Evolutionary conservation across 92 coral and sea anemone genomes (phyloP), one percentile per base, ranked within the genome.

Genomic region (Paramuricea clavata): DNA sequence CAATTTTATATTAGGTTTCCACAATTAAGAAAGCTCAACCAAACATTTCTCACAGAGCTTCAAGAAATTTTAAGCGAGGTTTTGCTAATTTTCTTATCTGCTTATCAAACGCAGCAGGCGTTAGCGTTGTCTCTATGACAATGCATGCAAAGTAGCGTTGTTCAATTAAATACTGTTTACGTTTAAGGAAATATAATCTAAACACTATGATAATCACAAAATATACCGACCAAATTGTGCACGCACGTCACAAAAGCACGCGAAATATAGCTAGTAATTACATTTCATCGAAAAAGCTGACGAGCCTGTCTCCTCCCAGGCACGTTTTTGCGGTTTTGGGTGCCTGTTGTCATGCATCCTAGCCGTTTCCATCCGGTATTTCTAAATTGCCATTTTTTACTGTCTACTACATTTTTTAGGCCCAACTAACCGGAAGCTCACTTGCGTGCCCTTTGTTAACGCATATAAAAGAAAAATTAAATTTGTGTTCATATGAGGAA

Each of bases 81-180:
- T 19, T 57, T 26, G 67, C 67, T 19, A 19, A 26, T 26, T 67
- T 67, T n/a, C 39, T 35, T 67, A 30, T 30, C 74, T 27, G 23
- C 21, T 35, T 30, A 67, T 67, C 39, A 30, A 16, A 10, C 44
- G 44, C 44, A 30, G 11, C 44, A 67, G 39, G 44, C 74, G 44
- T 21, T 30, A 12, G 57, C 68, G 69, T 60, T 36, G 84, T 79
- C 31, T 32, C 84, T 30, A 79, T 79, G 56, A 79, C 84, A 28
- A 59, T 41, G 19, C n/a, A 60, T 60, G 72, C 72, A 28, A 59
- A 79, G 35, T 23, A 79, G 73, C 84, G 57, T 57, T 56, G 56
- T 30, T 57, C 52, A 79, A 54, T 78, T 30, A 78, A 78, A 10
- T 34, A 10, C 0, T 61, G 84, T 59, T 59, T 59, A 79, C 39